Conservation (phyloP, 2,888 invertebrate genomes). For the Sclerodermus sp. region DNA sequence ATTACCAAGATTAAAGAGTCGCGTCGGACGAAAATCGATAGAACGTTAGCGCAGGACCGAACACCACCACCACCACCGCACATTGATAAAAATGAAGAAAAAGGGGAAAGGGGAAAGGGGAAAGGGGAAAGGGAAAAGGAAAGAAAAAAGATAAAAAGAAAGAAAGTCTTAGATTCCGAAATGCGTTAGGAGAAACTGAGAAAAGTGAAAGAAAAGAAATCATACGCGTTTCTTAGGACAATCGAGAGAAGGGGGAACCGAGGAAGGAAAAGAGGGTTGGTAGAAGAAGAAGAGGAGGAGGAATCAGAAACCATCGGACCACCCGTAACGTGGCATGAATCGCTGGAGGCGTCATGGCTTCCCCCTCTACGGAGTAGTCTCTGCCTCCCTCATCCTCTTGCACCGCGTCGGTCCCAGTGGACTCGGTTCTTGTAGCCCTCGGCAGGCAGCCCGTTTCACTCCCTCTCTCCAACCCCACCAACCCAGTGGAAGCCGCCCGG, state of each 20-base stretch:
- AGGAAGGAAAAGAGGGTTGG: background rate
- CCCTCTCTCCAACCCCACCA: slow-evolving; percentile 4
- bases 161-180: too few species aligned
- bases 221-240: too few species aligned
- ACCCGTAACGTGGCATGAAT: slow-evolving; percentile 23
- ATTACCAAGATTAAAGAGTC: slow-evolving; percentile 38
- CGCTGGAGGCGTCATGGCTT: slow-evolving; percentile 34
- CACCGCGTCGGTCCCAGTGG: too few species aligned
- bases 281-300: slow-evolving; percentile 4
- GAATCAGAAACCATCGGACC: slow-evolving; percentile 17
- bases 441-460: slow-evolving; percentile 3
- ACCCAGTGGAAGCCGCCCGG: slow-evolving; percentile 16
- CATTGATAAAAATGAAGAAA: slow-evolving; percentile 16
- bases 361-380: slow-evolving; percentile 36
- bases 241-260: too few species aligned
- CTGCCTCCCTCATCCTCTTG: slow-evolving; percentile 27
- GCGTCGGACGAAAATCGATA: slow-evolving; percentile 16
- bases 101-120: background rate
- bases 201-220: too few species aligned
- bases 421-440: background rate
- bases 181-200: too few species aligned
- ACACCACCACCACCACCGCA: slow-evolving; percentile 12
- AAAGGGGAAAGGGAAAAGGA: slow-evolving; percentile 1
- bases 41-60: background rate
- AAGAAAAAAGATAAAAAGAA: too few species aligned